Evolutionary conservation across 2,113 vertebrate species (phyloP).

Genomic region (Indri indri): DNA sequence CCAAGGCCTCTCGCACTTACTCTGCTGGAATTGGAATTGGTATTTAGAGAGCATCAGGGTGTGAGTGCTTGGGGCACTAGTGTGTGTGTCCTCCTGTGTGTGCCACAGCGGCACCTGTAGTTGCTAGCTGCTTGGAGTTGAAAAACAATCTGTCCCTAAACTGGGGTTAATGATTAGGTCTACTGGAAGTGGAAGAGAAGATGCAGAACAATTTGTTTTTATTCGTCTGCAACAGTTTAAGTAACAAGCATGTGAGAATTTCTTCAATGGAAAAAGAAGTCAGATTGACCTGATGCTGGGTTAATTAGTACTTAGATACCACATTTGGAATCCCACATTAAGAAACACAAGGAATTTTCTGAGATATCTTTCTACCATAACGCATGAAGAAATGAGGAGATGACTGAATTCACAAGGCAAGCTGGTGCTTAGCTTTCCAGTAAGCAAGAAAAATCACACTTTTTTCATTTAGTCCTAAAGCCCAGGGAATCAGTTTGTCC

Average conservation of each 20-base stretch:
- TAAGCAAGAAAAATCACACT: not conserved
- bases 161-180: not conserved
- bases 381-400: not conserved
- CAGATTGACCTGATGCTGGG: not conserved
- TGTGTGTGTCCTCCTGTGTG: not conserved
- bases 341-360: slow-evolving; percentile 29
- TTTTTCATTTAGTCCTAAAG: not conserved
- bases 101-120: not conserved
- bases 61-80: not conserved
- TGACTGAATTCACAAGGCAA: not conserved
- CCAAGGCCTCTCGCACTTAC: not conserved
- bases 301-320: not conserved
- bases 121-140: not conserved
- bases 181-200: not conserved
- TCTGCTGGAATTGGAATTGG: not conserved
- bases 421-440: not conserved
- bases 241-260: not conserved
- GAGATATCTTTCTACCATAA: slow-evolving; percentile 7
- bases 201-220: not conserved
- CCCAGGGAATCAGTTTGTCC: not conserved
- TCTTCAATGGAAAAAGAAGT: not conserved
- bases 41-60: not conserved
- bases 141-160: not conserved
- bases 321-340: slow-evolving; percentile 16
- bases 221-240: not conserved